Base-by-base conservation (phyloP, 30 jellyfish, hydroid and myxozoan genomes). In the Clytia hemisphaerica region DNA sequence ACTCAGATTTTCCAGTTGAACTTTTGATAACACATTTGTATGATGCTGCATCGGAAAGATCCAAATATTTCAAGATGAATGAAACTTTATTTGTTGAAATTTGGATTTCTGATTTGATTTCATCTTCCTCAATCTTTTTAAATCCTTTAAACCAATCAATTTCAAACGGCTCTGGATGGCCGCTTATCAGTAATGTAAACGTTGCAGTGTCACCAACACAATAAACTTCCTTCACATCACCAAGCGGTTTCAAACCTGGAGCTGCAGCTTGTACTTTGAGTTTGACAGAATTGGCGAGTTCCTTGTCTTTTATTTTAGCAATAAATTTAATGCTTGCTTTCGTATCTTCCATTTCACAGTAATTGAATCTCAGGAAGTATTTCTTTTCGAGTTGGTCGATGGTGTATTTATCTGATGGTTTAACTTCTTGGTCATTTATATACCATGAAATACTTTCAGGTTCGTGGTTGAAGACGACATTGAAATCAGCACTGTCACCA, bases 131-230 rank as follows among this genome's bases (percentile, higher is more conserved):
- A 4, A 87, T 30, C 45, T 46, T 28, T 57, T 73, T 75, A 51
- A 69, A 76, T 15, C 93, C 97, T 70, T 79, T 80, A 55, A 45
- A 51, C 97, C 97, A 88, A 24, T 80, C 85, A 29, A 88, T 83
- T 45, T 69, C 31, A 9, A 45, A 45, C 6, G 37, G 16, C 6
- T 7, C 30, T 2, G 25, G 25, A n/a, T n/a, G 45, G 21, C 93
- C 94, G 18, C 62, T 63, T n/a, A 76, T 54, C 37, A 71, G 54
- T 21, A 71, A 85, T 19, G 58, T 77, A 1, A 88, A 77, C 25
- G 67, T 58, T 5, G 79, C 90, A 34, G 70, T 84, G 0, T 70
- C 92, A 6, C 97, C 97, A 9, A 24, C 83, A 26, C 29, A n/a
- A 7, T 26, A 12, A n/a, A 19, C 51, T 58, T 34, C 72, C 21